These are phyloP conservation scores for Takifugu ocellatus DNA, from an alignment of 2,797 vertebrate genomes.

Conservation along the genomic window DNA sequence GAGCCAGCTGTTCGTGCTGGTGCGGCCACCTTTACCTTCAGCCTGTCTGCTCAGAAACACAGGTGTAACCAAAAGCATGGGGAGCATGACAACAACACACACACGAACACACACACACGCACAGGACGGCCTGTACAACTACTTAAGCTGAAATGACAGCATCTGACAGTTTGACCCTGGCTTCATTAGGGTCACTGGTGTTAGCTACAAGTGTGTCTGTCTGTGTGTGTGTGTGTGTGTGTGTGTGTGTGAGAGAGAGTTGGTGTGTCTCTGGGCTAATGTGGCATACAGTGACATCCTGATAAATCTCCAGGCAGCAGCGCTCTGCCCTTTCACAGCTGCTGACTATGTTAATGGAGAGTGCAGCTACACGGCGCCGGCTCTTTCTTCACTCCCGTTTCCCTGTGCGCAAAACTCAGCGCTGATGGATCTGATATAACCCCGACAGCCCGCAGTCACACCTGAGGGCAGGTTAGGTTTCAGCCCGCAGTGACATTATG, in stretches of 20 bases:
- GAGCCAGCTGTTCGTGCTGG: too few relatives aligned
- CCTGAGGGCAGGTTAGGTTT: constrained; percentile 1
- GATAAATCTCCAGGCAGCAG: constrained; percentile 54
- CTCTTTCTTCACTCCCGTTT: background rate
- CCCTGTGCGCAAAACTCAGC: constrained; percentile 15
- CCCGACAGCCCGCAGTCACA: constrained; percentile 7
- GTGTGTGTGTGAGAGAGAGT: background rate
- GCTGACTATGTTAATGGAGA: constrained; percentile 61
- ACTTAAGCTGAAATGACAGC: too few relatives aligned
- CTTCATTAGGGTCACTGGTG: background rate
- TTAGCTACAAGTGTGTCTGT: background rate
- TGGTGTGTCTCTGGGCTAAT: constrained; percentile 40
- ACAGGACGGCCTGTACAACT: background rate
- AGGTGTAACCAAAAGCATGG: background rate
- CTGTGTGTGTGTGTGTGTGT: constrained; percentile 7
- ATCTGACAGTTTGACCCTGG: too few relatives aligned
- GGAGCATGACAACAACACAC: background rate
- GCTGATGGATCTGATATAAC: constrained; percentile 26
- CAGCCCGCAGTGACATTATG: too few relatives aligned
- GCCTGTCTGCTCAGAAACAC: too few relatives aligned
- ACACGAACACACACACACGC: background rate
- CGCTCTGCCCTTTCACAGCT: constrained; percentile 64
- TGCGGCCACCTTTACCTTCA: too few relatives aligned
- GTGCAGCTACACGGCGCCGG: constrained; percentile 35
- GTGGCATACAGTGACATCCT: constrained; percentile 51